Conservation (phyloP, 1,140 invertebrate species). For the Mercenaria mercenaria region DNA sequence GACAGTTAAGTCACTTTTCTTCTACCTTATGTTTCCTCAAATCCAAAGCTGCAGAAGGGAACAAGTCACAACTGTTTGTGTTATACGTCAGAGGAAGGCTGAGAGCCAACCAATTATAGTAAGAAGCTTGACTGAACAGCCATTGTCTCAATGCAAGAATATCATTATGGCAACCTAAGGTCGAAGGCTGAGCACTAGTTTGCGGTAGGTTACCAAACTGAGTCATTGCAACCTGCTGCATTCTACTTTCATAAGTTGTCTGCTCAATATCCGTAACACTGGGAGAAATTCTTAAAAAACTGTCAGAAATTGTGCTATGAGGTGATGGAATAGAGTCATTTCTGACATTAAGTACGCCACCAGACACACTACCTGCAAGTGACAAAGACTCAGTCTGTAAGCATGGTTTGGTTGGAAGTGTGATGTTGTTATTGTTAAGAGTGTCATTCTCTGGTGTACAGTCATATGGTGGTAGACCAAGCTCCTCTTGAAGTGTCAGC, state of each 20-base stretch:
- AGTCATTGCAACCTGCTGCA: background rate
- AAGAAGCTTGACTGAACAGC: background rate
- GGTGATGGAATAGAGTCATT: background rate
- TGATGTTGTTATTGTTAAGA: background rate
- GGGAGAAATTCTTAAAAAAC: background rate
- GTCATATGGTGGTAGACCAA: no score
- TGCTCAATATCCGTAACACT: background rate
- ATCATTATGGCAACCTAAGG: background rate
- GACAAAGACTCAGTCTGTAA: background rate
- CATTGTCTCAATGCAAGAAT: background rate
- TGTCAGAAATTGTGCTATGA: background rate
- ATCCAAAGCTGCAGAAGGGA: conserved; percentile 2
- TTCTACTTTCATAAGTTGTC: background rate
- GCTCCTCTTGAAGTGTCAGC: background rate
- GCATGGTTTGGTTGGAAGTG: background rate
- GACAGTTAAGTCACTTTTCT: no score
- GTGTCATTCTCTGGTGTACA: background rate
- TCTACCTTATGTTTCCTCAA: background rate
- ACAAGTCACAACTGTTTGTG: background rate
- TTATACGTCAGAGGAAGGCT: background rate
- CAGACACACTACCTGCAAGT: no score
- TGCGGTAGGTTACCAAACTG: background rate
- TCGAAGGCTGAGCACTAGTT: background rate
- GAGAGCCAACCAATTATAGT: background rate
- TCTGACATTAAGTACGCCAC: conserved; percentile 20